These are phyloP conservation scores for Abrostola triplasia DNA, from an alignment of 2,888 invertebrate genomes.

Conservation along the genomic window DNA sequence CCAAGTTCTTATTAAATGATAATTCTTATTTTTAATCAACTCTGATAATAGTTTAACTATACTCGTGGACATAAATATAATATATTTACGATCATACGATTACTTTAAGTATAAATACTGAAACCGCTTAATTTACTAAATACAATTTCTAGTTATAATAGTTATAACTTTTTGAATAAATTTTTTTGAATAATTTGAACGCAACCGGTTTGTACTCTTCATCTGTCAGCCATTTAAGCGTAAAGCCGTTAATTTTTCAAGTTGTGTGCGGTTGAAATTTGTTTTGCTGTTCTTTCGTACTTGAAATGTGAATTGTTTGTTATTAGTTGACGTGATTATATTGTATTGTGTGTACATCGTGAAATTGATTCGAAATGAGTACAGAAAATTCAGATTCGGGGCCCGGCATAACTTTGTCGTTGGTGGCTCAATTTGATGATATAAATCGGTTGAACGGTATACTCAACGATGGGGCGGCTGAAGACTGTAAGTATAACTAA, in stretches of 20 bases:
- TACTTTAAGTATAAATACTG: too few relatives aligned
- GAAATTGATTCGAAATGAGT: slow-evolving; percentile 72
- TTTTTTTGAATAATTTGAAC: too few relatives aligned
- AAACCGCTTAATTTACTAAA: too few relatives aligned
- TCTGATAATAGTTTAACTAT: not conserved
- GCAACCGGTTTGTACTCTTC: slow-evolving; percentile 27
- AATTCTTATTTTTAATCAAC: too few relatives aligned
- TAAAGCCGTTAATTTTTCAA: slow-evolving; percentile 63
- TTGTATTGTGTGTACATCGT: slow-evolving; percentile 42
- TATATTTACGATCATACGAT: too few relatives aligned
- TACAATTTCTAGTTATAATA: too few relatives aligned
- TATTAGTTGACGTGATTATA: slow-evolving; percentile 19
- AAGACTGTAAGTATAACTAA: slow-evolving; percentile 88
- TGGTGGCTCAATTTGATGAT: slow-evolving; percentile 92
- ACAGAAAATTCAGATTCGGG: slow-evolving; percentile 81
- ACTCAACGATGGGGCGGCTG: slow-evolving; percentile 90
- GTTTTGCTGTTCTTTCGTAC: slow-evolving; percentile 34
- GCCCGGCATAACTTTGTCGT: slow-evolving; percentile 84
- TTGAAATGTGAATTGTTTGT: slow-evolving; percentile 54
- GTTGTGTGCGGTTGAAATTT: slow-evolving; percentile 44
- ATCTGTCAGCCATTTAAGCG: slow-evolving; percentile 27
- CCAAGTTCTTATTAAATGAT: not conserved
- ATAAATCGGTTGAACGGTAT: slow-evolving; percentile 90
- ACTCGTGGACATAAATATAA: too few relatives aligned
- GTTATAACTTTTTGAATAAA: too few relatives aligned